Evolutionary conservation across 2,797 vertebrate species (phyloP).

Genomic region (Chaunax sp.): DNA sequence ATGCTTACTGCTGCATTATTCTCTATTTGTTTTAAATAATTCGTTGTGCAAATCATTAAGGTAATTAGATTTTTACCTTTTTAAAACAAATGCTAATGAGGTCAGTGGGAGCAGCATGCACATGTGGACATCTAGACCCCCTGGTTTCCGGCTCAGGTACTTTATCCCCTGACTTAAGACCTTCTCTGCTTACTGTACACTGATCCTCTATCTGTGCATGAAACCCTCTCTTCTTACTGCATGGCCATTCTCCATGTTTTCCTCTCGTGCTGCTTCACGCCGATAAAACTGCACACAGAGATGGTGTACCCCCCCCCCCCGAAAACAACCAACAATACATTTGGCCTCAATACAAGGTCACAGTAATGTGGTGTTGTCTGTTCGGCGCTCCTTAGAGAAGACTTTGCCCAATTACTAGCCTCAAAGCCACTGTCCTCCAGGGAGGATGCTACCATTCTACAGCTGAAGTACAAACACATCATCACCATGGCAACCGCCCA

Average conservation of each 20-base stretch:
- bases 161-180: conserved; percentile 8
- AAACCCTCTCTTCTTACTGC: conserved; percentile 25
- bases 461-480: conserved; percentile 76
- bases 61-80: neutral
- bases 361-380: conserved; percentile 36
- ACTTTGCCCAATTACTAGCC: conserved; percentile 70
- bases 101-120: neutral
- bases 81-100: conserved; percentile 3
- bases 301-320: neutral
- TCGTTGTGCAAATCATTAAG: conserved; percentile 1
- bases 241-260: conserved; percentile 36
- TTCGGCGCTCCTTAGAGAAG: conserved; percentile 42
- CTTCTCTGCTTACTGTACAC: conserved; percentile 39
- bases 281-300: neutral
- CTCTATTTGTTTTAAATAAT: neutral
- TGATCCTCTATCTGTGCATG: conserved; percentile 13
- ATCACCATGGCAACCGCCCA: conserved; percentile 73
- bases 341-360: conserved; percentile 43
- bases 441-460: conserved; percentile 70
- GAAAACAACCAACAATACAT: conserved; percentile 8
- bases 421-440: conserved; percentile 59
- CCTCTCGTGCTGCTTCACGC: conserved; percentile 2
- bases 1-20: conserved; percentile 11
- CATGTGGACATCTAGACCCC: conserved; percentile 6
- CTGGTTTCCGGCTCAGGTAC: conserved; percentile 19